Percentiles rank a stretch among this genome's conserved stretches.
These are phyloP conservation scores for Acridotheres tristis DNA, from an alignment of 2,797 vertebrate genomes.

Conservation along the genomic window DNA sequence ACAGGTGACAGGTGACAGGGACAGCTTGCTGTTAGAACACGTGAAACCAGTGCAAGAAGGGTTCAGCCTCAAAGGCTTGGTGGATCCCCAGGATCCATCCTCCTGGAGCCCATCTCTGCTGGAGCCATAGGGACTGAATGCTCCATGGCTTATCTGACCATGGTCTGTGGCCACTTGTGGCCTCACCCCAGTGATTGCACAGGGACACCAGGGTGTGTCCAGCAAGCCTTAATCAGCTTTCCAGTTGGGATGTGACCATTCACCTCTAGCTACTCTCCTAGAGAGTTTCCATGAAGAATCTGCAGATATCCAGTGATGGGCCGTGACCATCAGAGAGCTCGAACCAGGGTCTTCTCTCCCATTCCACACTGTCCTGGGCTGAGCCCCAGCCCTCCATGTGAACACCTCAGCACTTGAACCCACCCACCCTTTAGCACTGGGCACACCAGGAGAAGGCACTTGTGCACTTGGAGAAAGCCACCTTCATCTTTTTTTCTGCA, in stretches of 20 bases:
- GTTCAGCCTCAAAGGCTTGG: neutral
- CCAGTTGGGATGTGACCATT: neutral
- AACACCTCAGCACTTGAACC: neutral
- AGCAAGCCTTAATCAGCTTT: neutral
- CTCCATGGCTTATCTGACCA: accelerated
- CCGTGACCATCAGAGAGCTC: neutral
- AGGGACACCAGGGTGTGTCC: neutral
- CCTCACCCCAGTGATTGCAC: neutral
- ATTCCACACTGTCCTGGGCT: neutral
- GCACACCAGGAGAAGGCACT: neutral
- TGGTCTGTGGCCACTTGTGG: neutral
- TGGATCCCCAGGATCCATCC: neutral
- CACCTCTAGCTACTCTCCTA: neutral
- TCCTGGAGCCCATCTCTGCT: neutral
- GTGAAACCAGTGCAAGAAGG: neutral
- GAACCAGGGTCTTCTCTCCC: neutral
- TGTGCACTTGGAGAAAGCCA: neutral
- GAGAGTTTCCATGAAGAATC: neutral
- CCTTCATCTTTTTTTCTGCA: neutral
- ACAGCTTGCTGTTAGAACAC: neutral
- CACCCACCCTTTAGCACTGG: neutral
- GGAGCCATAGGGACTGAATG: neutral
- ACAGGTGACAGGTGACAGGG: neutral
- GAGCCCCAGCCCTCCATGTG: neutral
- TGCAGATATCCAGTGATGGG: neutral